Percentiles rank a stretch among this genome's conserved stretches.
Evolutionary conservation across 2,797 vertebrate species (phyloP).

Genomic region (Miichthys miiuy): DNA sequence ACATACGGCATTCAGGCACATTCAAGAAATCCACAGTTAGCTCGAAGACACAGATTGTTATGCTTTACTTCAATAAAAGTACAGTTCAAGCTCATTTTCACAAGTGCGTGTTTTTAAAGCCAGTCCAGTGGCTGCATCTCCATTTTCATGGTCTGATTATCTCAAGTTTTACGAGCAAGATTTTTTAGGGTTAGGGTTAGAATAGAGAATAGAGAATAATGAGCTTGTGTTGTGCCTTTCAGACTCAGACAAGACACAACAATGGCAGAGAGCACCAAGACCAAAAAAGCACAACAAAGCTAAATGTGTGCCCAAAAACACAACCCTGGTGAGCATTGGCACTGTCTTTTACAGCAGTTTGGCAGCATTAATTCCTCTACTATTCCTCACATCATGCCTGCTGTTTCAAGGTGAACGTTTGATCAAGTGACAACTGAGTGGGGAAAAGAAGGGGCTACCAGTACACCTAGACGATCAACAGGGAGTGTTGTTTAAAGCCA

Average conservation of each 20-base stretch:
- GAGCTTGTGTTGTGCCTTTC: slow-evolving; percentile 36
- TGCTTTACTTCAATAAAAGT: neutral
- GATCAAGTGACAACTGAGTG: neutral
- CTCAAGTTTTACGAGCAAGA: slow-evolving; percentile 27
- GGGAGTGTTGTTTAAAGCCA: neutral
- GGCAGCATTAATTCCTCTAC: slow-evolving; percentile 13
- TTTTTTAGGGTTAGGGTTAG: too few species aligned
- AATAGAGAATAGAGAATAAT: too few species aligned
- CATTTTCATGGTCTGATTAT: slow-evolving; percentile 18
- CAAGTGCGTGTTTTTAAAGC: neutral
- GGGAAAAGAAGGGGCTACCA: neutral
- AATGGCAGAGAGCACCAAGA: slow-evolving; percentile 5
- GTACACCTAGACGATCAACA: neutral
- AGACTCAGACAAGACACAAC: slow-evolving; percentile 28
- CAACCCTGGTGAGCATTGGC: slow-evolving; percentile 3
- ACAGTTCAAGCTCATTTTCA: neutral
- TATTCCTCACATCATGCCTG: neutral
- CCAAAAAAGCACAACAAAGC: slow-evolving; percentile 9
- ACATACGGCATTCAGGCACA: neutral
- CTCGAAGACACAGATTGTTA: neutral
- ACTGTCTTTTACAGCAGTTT: neutral
- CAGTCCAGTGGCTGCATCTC: neutral
- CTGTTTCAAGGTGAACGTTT: neutral
- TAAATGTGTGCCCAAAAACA: slow-evolving; percentile 5
- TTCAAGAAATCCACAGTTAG: slow-evolving; percentile 6